Percentiles rank a stretch among this genome's conserved stretches.
These are phyloP conservation scores for Semibalanus balanoides DNA, from an alignment of 1,140 invertebrate species.

Conservation along the genomic window DNA sequence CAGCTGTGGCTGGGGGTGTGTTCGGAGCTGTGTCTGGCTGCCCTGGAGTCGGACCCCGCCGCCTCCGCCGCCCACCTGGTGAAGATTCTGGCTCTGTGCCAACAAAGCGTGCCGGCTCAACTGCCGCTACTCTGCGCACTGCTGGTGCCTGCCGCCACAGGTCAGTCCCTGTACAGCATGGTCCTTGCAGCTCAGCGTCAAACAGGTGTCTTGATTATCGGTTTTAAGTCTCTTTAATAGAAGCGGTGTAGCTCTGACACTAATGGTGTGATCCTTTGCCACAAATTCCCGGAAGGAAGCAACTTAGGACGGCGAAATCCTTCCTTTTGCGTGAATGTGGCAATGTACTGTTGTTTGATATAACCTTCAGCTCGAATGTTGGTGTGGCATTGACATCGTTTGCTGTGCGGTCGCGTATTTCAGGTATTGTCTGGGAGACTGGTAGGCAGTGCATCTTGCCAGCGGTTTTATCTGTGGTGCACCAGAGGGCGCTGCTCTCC, in stretches of 20 bases:
- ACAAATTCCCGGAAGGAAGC: too few species aligned
- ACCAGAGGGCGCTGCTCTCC: neutral
- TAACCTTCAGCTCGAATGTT: too few species aligned
- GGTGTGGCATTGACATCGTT: too few species aligned
- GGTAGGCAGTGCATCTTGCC: neutral
- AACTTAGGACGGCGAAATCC: too few species aligned
- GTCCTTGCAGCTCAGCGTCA: too few species aligned
- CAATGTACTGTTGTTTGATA: too few species aligned
- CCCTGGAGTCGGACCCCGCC: neutral
- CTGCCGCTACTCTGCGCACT: neutral
- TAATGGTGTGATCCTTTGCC: too few species aligned
- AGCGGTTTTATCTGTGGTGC: neutral
- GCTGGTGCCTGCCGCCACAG: neutral
- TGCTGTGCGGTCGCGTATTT: too few species aligned
- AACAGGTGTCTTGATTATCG: too few species aligned
- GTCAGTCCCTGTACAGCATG: neutral
- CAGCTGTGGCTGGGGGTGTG: neutral
- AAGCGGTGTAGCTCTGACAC: too few species aligned
- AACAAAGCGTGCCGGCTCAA: neutral
- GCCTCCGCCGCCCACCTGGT: neutral
- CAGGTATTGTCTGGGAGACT: neutral
- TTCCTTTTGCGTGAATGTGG: too few species aligned
- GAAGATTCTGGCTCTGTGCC: neutral
- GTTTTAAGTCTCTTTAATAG: too few species aligned
- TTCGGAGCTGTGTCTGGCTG: neutral